Base-by-base conservation (phyloP, 2,888 invertebrate species). In the Germaria angustata region DNA sequence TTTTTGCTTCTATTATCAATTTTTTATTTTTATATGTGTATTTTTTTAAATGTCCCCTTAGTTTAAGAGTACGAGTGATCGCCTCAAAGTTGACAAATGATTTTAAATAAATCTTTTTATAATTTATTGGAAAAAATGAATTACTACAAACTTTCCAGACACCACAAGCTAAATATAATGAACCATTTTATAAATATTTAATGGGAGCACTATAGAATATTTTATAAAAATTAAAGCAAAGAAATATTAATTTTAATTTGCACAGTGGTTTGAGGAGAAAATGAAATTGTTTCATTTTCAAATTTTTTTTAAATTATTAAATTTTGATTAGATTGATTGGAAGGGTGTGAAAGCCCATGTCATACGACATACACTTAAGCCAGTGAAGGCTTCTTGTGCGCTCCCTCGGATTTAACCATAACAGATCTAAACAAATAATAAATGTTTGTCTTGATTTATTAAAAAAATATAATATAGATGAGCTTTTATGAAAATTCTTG, bases 61-160 rank as follows among this genome's bases (percentile, higher is more conserved):
- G 63, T 51, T 46, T 46, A 44, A 46, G 39, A 61, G 34, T 20
- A 28, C 46, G 34, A 75, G 28, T 63, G 65, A 71, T 28, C 63
- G 49, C 57, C 59, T 68, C 55, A 39, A 39, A 51, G n/a, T 53
- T 79, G 82, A 79, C 79, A 82, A 82, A 82, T 79, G 15, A 49
- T 68, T 75, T 39, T 22, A 20, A 79, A 79, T 82, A 82, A 82
- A 82, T 82, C 79, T 69, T 79, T 79, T 79, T 49, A 22, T 76
- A 82, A 82, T 79, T 79, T 79, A 82, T 79, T 49, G 75, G 32
- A 71, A 36, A 53, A 65, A 44, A 61, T 57, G 34, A 34, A 69
- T 69, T 24, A 49, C 6, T 41, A 73, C n/a, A n/a, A 63, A 28
- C 28, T 46, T 55, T 49, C 39, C n/a, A 61, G 51, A 1, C 51